Evolutionary conservation across 2,888 invertebrate genomes (phyloP).

Genomic region (Glaucopsyche alexis): DNA sequence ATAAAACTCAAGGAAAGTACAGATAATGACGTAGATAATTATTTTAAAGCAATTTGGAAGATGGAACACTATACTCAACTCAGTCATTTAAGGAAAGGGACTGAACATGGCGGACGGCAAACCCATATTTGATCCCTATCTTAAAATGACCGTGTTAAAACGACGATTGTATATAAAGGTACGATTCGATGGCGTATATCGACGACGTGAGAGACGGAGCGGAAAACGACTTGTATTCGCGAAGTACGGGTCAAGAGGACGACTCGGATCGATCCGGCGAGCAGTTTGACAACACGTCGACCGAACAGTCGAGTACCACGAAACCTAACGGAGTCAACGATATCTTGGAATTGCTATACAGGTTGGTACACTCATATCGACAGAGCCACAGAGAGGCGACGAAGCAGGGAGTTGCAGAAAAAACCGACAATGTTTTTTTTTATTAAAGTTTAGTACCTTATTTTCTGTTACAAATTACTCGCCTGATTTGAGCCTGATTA

Average conservation of each 20-base stretch:
- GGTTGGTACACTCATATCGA: slow-evolving; percentile 35
- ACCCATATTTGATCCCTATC: slow-evolving; percentile 2
- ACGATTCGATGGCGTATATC: slow-evolving; percentile 76
- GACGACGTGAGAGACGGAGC: slow-evolving; percentile 69
- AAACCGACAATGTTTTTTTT: neutral
- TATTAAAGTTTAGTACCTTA: neutral
- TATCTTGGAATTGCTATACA: slow-evolving; percentile 67
- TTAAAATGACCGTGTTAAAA: slow-evolving; percentile 13
- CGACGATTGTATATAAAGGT: slow-evolving; percentile 44
- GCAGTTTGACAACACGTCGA: slow-evolving; percentile 34
- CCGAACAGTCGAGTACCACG: slow-evolving; percentile 37
- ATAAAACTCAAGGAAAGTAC: too few species aligned
- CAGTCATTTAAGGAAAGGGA: slow-evolving; percentile 14
- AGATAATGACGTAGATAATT: too few species aligned
- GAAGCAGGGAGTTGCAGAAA: slow-evolving; percentile 11
- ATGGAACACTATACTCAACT: neutral
- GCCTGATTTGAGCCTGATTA: neutral
- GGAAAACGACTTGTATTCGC: slow-evolving; percentile 66
- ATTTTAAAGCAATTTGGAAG: neutral
- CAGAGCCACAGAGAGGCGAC: neutral
- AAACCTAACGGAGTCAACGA: slow-evolving; percentile 45
- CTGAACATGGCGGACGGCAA: neutral
- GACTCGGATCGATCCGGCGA: slow-evolving; percentile 37
- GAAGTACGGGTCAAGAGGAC: slow-evolving; percentile 58
- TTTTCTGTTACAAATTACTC: neutral